Conservation (phyloP, 2,888 invertebrate genomes). For the Halocaridina rubra region DNA sequence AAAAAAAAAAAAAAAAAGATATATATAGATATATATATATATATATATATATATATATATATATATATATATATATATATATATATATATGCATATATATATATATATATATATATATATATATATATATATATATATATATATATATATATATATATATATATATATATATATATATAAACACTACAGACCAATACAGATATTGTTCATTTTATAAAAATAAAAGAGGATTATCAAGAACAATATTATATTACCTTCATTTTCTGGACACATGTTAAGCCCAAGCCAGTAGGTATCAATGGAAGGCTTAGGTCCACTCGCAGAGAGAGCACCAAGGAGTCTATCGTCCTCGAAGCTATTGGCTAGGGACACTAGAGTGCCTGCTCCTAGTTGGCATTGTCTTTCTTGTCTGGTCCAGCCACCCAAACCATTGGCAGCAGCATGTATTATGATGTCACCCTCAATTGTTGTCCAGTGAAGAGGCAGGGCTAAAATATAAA, state of each 20-base stretch:
- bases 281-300: slow-evolving; percentile 40
- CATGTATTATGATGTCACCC: slow-evolving; percentile 19
- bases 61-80: neutral
- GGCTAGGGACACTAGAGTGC: slow-evolving; percentile 44
- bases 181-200: no score
- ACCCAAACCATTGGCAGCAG: neutral
- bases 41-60: neutral
- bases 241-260: slow-evolving; percentile 27
- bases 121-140: no score
- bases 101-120: neutral
- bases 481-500: slow-evolving; percentile 34
- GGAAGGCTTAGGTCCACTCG: neutral
- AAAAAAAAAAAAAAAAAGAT: no score
- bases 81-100: neutral
- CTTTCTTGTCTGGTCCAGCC: slow-evolving; percentile 46
- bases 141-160: no score
- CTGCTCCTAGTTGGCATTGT: slow-evolving; percentile 33
- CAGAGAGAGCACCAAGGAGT: neutral
- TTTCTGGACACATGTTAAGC: slow-evolving; percentile 48
- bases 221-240: no score
- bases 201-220: no score
- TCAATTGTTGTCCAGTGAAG: slow-evolving; percentile 20
- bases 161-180: no score
- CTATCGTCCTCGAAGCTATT: slow-evolving; percentile 26
- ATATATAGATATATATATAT: no score